phyloP scores from a whole-genome alignment of 1,140 invertebrate genomes.

The Rhizoglyphus robini region DNA sequence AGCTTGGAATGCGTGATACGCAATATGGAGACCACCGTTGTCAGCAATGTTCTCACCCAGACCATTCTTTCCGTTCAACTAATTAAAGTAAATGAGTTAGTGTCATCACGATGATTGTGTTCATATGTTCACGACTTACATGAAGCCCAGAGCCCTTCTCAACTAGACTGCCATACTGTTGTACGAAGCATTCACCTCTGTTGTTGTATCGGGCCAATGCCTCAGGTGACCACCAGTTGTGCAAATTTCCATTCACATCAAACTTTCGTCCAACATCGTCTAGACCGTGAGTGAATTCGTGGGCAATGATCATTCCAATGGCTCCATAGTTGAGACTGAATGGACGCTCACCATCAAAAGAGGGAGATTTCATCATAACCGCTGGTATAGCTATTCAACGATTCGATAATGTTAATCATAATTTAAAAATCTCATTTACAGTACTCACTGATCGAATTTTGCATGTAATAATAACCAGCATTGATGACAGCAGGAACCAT shows the following conservation, averaged over 20 bases:
- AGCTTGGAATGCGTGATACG: slow-evolving; percentile 33
- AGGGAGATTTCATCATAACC: slow-evolving; percentile 34
- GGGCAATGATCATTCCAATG: slow-evolving; percentile 31
- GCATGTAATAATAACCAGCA: slow-evolving; percentile 47
- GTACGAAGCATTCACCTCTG: slow-evolving; percentile 19
- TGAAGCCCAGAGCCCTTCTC: not conserved
- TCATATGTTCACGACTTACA: not conserved
- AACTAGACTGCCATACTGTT: slow-evolving; percentile 22
- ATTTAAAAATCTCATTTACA: not conserved
- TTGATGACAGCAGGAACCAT: slow-evolving; percentile 32
- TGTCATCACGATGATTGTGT: not conserved
- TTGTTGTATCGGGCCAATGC: slow-evolving; percentile 18
- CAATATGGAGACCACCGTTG: slow-evolving; percentile 43
- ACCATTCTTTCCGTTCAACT: slow-evolving; percentile 18
- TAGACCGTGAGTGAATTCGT: slow-evolving; percentile 35
- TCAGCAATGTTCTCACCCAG: slow-evolving; percentile 29
- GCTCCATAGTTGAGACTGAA: slow-evolving; percentile 35
- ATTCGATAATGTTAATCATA: not conserved
- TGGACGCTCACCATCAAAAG: slow-evolving; percentile 32
- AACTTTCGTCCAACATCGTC: slow-evolving; percentile 20
- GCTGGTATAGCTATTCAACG: slow-evolving; percentile 31
- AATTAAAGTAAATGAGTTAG: slow-evolving; percentile 30
- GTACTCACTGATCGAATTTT: slow-evolving; percentile 34
- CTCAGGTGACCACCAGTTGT: slow-evolving; percentile 24
- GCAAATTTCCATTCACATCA: slow-evolving; percentile 22